A percentile compares a stretch with the other conserved stretches of the same genome.
Evolutionary conservation across 2,113 vertebrate species (phyloP).

Genomic region (Rafetus swinhoei): DNA sequence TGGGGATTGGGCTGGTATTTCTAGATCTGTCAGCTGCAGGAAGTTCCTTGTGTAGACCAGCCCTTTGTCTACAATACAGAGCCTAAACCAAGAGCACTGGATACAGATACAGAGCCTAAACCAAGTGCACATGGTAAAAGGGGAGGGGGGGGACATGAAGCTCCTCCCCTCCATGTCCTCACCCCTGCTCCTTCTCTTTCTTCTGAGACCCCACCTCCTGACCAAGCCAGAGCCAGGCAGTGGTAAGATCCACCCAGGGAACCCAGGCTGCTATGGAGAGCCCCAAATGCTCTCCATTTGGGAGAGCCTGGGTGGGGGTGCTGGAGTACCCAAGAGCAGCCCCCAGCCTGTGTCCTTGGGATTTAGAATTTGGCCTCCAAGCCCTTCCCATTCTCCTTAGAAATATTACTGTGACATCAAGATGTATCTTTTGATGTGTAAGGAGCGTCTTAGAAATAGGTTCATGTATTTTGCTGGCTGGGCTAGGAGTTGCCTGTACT

Average conservation of each 20-base stretch:
- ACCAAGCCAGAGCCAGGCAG: neutral
- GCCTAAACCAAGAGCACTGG: neutral
- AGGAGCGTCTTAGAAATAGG: fast-evolving
- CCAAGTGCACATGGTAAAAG: neutral
- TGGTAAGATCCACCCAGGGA: neutral
- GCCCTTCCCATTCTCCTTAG: fast-evolving
- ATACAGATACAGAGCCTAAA: too few species aligned
- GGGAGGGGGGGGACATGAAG: neutral
- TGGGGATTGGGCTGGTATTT: neutral
- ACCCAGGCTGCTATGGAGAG: neutral
- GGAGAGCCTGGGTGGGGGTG: neutral
- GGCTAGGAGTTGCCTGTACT: neutral
- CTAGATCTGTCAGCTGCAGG: neutral
- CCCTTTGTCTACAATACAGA: neutral
- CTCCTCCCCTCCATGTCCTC: neutral
- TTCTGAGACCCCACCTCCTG: neutral
- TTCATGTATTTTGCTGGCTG: neutral
- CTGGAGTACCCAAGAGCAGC: fast-evolving
- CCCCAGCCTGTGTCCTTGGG: neutral
- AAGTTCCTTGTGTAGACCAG: neutral
- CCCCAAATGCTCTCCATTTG: neutral
- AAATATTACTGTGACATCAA: neutral
- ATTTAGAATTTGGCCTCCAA: fast-evolving
- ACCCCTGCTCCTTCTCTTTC: neutral
- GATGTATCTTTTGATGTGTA: neutral